Percentiles rank a stretch among this genome's conserved stretches.
Conservation (phyloP, 2,888 invertebrate genomes). For the Seira ritae region DNA sequence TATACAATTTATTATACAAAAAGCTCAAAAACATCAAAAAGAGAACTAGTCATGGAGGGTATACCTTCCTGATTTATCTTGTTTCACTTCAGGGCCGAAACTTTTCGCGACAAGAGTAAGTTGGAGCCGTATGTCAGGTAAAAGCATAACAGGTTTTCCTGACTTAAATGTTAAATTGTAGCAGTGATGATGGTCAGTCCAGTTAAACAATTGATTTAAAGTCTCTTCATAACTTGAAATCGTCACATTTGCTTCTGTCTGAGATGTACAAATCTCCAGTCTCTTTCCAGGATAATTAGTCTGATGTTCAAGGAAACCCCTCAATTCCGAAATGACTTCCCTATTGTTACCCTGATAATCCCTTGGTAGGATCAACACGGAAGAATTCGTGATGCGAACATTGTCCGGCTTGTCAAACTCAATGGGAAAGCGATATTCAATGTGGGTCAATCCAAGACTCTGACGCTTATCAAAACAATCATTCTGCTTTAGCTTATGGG, state of each 20-base stretch:
- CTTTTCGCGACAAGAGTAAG: conserved; percentile 66
- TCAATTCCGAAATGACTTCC: conserved; percentile 62
- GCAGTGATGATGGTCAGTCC: conserved; percentile 68
- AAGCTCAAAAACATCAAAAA: conserved; percentile 2
- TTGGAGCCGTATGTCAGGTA: conserved; percentile 78
- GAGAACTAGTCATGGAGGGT: too few species aligned
- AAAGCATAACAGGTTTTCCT: conserved; percentile 76
- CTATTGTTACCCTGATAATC: conserved; percentile 53
- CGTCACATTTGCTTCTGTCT: conserved; percentile 67
- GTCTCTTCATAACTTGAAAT: conserved; percentile 64
- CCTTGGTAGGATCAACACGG: conserved; percentile 59
- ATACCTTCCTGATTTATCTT: conserved; percentile 67
- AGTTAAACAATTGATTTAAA: conserved; percentile 46
- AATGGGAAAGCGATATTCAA: conserved; percentile 91
- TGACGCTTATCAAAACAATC: conserved; percentile 80
- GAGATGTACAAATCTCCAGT: conserved; percentile 70
- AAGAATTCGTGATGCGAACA: conserved; percentile 76
- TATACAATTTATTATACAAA: neutral
- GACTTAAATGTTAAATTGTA: conserved; percentile 79
- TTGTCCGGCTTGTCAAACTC: conserved; percentile 93
- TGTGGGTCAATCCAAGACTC: conserved; percentile 91
- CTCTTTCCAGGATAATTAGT: conserved; percentile 51
- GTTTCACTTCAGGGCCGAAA: conserved; percentile 44
- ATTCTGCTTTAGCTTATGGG: conserved; percentile 33
- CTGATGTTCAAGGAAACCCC: conserved; percentile 63